Conservation (phyloP, 2,113 vertebrate genomes). For the Muntiacus muntjak region DNA sequence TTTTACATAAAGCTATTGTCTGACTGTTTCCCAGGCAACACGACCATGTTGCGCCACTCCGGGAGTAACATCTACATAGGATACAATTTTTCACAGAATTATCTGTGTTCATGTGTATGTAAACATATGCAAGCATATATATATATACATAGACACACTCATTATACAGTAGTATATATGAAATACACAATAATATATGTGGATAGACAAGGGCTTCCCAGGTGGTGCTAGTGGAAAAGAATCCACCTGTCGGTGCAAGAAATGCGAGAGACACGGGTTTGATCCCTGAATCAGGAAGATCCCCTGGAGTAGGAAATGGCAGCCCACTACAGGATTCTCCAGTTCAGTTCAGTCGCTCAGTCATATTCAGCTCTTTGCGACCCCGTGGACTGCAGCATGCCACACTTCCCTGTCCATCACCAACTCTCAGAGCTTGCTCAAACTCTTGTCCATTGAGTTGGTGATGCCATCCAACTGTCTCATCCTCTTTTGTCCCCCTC, state of each 20-base stretch:
- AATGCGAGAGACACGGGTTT: neutral
- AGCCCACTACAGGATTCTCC: neutral
- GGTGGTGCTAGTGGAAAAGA: neutral
- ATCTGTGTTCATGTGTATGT: neutral
- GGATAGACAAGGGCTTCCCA: neutral
- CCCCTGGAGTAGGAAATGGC: neutral
- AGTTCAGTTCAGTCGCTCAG: neutral
- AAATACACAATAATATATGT: neutral
- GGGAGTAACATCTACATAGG: neutral
- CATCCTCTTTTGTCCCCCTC: neutral
- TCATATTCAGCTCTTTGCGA: fast-evolving
- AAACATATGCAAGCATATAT: neutral
- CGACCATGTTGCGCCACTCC: neutral
- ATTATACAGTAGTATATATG: neutral
- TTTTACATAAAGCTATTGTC: neutral
- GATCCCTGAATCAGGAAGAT: neutral
- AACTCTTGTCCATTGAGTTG: fast-evolving
- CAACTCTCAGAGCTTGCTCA: neutral
- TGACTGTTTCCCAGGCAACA: neutral
- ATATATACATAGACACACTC: neutral
- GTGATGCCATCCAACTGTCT: neutral
- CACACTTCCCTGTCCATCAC: neutral
- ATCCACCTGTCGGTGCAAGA: neutral
- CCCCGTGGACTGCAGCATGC: neutral
- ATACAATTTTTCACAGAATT: neutral